Evolutionary conservation across 2,888 invertebrate genomes (phyloP).

Genomic region (Flexamia atlantica): DNA sequence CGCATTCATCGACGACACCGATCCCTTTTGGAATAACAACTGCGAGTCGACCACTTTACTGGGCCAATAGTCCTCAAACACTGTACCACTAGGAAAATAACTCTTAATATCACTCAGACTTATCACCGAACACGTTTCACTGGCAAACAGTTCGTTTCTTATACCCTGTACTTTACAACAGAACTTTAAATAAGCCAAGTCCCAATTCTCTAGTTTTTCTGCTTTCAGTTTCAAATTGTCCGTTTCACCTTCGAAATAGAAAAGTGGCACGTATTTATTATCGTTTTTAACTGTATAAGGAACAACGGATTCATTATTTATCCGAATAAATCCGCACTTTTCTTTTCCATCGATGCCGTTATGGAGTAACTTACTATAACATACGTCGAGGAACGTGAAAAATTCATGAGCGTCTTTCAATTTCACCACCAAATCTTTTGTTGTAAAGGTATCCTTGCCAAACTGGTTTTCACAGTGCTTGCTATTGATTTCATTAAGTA

Average conservation of each 20-base stretch:
- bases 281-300: slow-evolving; percentile 92
- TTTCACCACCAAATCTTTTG: slow-evolving; percentile 92
- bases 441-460: slow-evolving; percentile 92
- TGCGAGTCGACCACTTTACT: slow-evolving; percentile 92
- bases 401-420: slow-evolving; percentile 93
- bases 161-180: slow-evolving; percentile 93
- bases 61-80: slow-evolving; percentile 96
- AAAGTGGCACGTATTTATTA: slow-evolving; percentile 93
- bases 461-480: slow-evolving; percentile 95
- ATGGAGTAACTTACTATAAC: slow-evolving; percentile 89
- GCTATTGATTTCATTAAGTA: slow-evolving; percentile 94
- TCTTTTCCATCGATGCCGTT: slow-evolving; percentile 74
- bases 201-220: slow-evolving; percentile 93
- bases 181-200: slow-evolving; percentile 94
- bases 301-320: slow-evolving; percentile 95
- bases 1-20: slow-evolving; percentile 68
- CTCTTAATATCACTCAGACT: slow-evolving; percentile 93
- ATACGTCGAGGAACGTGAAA: slow-evolving; percentile 93
- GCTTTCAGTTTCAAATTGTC: slow-evolving; percentile 93
- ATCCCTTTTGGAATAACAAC: slow-evolving; percentile 76
- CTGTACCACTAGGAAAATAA: slow-evolving; percentile 93
- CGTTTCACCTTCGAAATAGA: slow-evolving; percentile 95
- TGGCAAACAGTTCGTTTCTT: slow-evolving; percentile 92
- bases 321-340: slow-evolving; percentile 93
- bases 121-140: slow-evolving; percentile 94